phyloP scores from a whole-genome alignment of 2,113 vertebrate species.

The Anhinga rufa region DNA sequence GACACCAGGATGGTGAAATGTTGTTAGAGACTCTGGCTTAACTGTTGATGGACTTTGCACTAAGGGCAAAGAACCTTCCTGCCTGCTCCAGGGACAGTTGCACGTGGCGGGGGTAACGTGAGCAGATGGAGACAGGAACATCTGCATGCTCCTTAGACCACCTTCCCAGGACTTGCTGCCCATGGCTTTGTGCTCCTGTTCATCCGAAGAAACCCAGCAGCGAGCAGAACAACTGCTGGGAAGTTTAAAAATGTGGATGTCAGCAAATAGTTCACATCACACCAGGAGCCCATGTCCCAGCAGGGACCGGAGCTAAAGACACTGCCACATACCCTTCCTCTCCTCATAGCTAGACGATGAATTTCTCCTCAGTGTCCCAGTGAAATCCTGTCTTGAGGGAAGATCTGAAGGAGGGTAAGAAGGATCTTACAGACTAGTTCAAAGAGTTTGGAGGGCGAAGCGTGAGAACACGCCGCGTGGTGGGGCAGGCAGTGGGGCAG shows the following conservation, averaged over 20 bases:
- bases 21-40: neutral
- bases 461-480: neutral
- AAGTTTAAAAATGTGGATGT: neutral
- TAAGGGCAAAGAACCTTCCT: neutral
- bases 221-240: neutral
- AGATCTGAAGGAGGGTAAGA: neutral
- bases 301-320: neutral
- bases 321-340: neutral
- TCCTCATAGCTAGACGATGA: neutral
- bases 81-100: neutral
- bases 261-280: neutral
- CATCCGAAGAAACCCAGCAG: neutral
- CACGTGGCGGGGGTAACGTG: fast-evolving
- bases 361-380: neutral
- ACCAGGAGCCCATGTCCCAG: neutral
- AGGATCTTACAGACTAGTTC: neutral
- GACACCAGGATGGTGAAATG: neutral
- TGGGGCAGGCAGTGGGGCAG: neutral
- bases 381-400: neutral
- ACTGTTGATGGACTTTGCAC: neutral
- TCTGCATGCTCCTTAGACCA: neutral
- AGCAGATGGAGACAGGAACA: neutral
- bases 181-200: neutral
- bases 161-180: neutral
- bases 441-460: neutral